These are phyloP conservation scores for Atherinomorus stipes DNA, from an alignment of 2,113 vertebrate genomes.

Conservation along the genomic window DNA sequence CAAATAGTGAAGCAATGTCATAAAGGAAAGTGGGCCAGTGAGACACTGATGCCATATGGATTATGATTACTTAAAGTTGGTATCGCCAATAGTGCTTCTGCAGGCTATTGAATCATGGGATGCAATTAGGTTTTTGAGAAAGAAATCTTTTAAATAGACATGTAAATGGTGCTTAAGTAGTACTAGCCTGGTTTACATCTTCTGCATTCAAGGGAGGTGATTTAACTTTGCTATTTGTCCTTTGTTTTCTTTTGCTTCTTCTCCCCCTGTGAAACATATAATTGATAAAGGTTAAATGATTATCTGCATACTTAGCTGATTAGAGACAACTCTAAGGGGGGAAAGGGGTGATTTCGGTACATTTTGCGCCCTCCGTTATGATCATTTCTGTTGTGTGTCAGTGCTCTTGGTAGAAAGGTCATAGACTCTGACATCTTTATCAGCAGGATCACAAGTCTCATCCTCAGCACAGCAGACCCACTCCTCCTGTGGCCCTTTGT, in stretches of 20 bases:
- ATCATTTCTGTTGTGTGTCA: conserved; percentile 25
- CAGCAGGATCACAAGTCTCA: conserved; percentile 27
- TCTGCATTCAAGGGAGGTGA: background rate
- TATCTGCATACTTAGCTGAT: conserved; percentile 15
- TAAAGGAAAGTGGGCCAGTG: no score
- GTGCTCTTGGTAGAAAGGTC: conserved; percentile 7
- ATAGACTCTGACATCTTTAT: conserved; percentile 27
- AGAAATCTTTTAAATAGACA: no score
- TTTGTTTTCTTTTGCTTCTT: background rate
- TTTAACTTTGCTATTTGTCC: background rate
- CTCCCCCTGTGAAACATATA: background rate
- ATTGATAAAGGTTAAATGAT: conserved; percentile 1
- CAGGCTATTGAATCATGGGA: no score
- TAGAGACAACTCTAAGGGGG: background rate
- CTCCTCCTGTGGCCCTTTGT: background rate
- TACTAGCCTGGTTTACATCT: background rate
- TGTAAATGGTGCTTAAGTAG: no score
- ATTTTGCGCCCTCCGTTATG: conserved; percentile 26
- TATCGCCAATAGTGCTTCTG: no score
- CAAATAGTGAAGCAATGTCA: no score
- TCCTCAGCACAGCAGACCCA: background rate
- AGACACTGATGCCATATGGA: no score
- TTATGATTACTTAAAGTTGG: no score
- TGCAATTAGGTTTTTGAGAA: no score
- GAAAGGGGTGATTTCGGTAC: background rate